Conservation (phyloP, 2,888 invertebrate species). For the Hylaea fasciaria region DNA sequence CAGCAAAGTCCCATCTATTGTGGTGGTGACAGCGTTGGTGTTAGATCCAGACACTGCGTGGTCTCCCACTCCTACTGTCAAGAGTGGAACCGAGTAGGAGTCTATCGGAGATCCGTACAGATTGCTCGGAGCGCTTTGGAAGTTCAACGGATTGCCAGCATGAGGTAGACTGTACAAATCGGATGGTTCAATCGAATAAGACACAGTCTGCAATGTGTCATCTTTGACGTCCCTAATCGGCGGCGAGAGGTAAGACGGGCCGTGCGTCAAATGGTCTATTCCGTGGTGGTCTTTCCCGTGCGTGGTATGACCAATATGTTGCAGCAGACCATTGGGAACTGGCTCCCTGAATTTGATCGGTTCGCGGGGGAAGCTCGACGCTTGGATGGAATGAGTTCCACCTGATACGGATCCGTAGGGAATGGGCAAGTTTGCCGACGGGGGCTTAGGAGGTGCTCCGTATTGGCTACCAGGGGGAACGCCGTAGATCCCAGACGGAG, state of each 20-base stretch:
- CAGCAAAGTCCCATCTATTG: slow-evolving; percentile 71
- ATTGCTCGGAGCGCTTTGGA: slow-evolving; percentile 69
- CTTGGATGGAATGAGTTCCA: slow-evolving; percentile 70
- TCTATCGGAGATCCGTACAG: slow-evolving; percentile 78
- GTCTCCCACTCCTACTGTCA: slow-evolving; percentile 72
- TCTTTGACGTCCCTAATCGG: slow-evolving; percentile 86
- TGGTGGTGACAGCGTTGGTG: slow-evolving; percentile 68
- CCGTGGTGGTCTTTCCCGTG: slow-evolving; percentile 86
- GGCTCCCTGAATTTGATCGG: slow-evolving; percentile 91
- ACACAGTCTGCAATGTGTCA: slow-evolving; percentile 60
- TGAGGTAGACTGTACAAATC: slow-evolving; percentile 82
- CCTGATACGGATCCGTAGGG: slow-evolving; percentile 77
- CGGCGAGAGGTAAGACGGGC: slow-evolving; percentile 86
- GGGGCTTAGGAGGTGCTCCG: slow-evolving; percentile 69
- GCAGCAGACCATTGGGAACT: slow-evolving; percentile 88
- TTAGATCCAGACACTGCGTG: slow-evolving; percentile 78
- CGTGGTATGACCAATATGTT: slow-evolving; percentile 87
- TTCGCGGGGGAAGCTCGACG: slow-evolving; percentile 74
- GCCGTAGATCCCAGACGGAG: slow-evolving; percentile 86
- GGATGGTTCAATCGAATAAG: slow-evolving; percentile 79
- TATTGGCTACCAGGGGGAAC: slow-evolving; percentile 84
- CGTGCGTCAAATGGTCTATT: slow-evolving; percentile 79
- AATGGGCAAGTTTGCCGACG: slow-evolving; percentile 66
- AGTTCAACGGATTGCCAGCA: slow-evolving; percentile 73
- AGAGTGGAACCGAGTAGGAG: slow-evolving; percentile 81